These are phyloP conservation scores for Sisyra nigra DNA, from an alignment of 2,888 invertebrate genomes.

Conservation along the genomic window DNA sequence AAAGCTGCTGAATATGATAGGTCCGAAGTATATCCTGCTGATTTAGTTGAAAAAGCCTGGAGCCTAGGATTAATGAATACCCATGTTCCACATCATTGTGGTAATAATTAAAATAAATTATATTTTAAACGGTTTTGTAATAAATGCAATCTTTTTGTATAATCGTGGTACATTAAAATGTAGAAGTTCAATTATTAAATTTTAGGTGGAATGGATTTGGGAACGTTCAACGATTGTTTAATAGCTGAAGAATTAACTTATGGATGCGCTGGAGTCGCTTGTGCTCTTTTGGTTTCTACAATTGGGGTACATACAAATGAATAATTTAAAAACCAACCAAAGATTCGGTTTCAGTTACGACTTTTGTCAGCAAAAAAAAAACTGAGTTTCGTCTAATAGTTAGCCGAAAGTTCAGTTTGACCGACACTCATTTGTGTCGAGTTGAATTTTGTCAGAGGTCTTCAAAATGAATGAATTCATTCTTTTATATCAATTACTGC, in stretches of 20 bases:
- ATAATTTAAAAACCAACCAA: no score
- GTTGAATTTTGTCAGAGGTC: no score
- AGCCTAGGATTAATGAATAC: conserved; percentile 72
- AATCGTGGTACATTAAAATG: no score
- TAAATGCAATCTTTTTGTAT: conserved; percentile 11
- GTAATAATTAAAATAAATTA: conserved; percentile 22
- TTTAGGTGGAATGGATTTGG: conserved; percentile 61
- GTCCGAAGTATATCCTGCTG: conserved; percentile 88
- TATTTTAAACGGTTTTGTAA: no score
- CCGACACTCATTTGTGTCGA: no score
- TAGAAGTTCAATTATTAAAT: no score
- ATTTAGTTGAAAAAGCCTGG: conserved; percentile 88
- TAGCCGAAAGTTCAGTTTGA: no score
- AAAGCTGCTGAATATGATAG: conserved; percentile 78
- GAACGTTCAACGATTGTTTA: conserved; percentile 61
- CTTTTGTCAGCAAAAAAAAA: no score
- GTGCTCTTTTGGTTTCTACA: conserved; percentile 78
- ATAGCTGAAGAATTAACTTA: conserved; percentile 82
- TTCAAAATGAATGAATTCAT: no score
- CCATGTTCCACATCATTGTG: conserved; percentile 64
- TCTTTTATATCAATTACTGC: no score
- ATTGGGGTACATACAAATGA: conserved; percentile 57
- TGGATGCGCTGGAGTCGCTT: conserved; percentile 85
- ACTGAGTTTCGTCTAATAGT: no score
- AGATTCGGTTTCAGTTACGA: no score